These are phyloP conservation scores for Leptatherina wallacei DNA, from an alignment of 2,797 vertebrate genomes.

Conservation along the genomic window DNA sequence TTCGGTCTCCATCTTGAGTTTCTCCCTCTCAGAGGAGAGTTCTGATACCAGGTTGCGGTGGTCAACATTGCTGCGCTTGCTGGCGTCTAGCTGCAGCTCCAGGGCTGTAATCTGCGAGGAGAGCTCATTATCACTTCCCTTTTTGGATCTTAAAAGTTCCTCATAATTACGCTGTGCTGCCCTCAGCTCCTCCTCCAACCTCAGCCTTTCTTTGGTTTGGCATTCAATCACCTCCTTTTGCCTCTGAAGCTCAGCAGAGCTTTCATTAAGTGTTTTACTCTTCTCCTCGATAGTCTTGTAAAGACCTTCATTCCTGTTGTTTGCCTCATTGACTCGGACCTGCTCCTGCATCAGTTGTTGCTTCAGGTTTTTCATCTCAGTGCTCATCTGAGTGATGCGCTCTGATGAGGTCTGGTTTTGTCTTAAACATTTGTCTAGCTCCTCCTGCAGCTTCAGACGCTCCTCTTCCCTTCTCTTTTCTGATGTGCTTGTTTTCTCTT, in stretches of 20 bases:
- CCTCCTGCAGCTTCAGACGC: slow-evolving; percentile 85
- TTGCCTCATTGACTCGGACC: slow-evolving; percentile 86
- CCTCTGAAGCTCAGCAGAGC: slow-evolving; percentile 84
- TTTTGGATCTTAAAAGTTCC: slow-evolving; percentile 84
- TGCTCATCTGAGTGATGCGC: slow-evolving; percentile 71
- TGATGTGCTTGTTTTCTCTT: slow-evolving; percentile 85
- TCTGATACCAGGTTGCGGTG: slow-evolving; percentile 91
- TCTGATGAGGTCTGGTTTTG: slow-evolving; percentile 87
- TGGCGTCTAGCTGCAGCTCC: slow-evolving; percentile 89
- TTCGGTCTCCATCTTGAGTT: slow-evolving; percentile 95
- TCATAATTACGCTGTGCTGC: slow-evolving; percentile 84
- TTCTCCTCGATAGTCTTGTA: slow-evolving; percentile 90
- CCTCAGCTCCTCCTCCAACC: slow-evolving; percentile 90
- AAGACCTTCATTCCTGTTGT: slow-evolving; percentile 86
- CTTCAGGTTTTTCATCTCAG: slow-evolving; percentile 86
- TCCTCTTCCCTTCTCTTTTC: slow-evolving; percentile 87
- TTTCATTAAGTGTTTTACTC: slow-evolving; percentile 85
- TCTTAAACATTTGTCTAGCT: slow-evolving; percentile 86
- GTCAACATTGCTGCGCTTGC: slow-evolving; percentile 87
- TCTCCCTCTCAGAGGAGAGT: slow-evolving; percentile 94
- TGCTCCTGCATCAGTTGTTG: slow-evolving; percentile 89
- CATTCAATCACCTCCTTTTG: slow-evolving; percentile 88
- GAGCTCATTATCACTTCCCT: slow-evolving; percentile 83
- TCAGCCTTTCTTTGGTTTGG: slow-evolving; percentile 90
- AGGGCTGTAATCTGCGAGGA: slow-evolving; percentile 87